Conservation (phyloP, 2,888 invertebrate species). For the Protophormia terraenovae region DNA sequence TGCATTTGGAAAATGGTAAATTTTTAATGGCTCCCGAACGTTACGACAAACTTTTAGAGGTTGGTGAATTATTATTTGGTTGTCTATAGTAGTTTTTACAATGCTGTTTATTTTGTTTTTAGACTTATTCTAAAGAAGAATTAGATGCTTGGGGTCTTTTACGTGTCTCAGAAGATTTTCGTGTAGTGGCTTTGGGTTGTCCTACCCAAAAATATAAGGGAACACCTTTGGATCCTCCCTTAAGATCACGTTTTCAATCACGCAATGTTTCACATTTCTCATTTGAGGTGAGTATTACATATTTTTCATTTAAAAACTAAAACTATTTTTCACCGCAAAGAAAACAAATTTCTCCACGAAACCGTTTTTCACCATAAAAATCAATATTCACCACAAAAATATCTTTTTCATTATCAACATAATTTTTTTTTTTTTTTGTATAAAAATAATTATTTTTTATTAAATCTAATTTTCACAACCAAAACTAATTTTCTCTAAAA, state of each 20-base stretch:
- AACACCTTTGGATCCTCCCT: constrained; percentile 96
- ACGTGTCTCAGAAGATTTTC: constrained; percentile 94
- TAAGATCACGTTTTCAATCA: constrained; percentile 97
- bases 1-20: constrained; percentile 98
- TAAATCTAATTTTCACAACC: no score
- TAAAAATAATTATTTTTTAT: no score
- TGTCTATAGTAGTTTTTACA: not conserved
- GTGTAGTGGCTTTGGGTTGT: constrained; percentile 95
- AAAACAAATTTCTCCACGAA: no score
- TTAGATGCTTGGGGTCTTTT: constrained; percentile 93
- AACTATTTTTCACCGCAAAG: no score
- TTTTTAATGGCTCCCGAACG: constrained; percentile 93
- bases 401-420: no score
- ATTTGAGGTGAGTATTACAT: constrained; percentile 72
- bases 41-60: constrained; percentile 94
- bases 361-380: no score
- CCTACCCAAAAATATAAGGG: constrained; percentile 94
- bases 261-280: constrained; percentile 86
- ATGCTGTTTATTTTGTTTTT: constrained; percentile 54
- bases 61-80: constrained; percentile 76
- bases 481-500: no score
- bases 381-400: no score
- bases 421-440: no score
- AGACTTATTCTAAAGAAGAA: constrained; percentile 91
- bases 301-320: no score